phyloP scores from a whole-genome alignment of 2,888 invertebrate genomes.

The Nesidiocoris tenuis region DNA sequence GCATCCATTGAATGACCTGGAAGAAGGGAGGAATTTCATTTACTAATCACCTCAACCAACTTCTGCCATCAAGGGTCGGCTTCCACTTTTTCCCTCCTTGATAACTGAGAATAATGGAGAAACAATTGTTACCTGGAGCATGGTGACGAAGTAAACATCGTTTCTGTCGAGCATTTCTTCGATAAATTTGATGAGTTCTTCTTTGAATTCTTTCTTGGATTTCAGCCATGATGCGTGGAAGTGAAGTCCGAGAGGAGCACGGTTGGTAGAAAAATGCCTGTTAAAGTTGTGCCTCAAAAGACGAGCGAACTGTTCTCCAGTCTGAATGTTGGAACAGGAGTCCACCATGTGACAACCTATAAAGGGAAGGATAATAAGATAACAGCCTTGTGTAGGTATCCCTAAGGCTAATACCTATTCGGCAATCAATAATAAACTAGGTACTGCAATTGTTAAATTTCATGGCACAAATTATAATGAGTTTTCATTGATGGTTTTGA shows the following conservation, averaged over 20 bases:
- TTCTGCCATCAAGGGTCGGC: too few species aligned
- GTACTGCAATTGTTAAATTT: too few species aligned
- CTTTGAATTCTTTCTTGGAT: constrained; percentile 88
- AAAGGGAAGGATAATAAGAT: too few species aligned
- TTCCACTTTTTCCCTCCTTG: too few species aligned
- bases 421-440: too few species aligned
- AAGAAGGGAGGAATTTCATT: too few species aligned
- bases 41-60: too few species aligned
- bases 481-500: background rate
- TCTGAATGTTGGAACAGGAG: constrained; percentile 89
- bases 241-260: constrained; percentile 87
- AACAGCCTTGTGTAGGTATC: too few species aligned
- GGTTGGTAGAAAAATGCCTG: constrained; percentile 88
- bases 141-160: constrained; percentile 90
- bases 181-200: constrained; percentile 87
- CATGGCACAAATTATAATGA: too few species aligned
- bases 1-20: constrained; percentile 94
- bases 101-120: too few species aligned
- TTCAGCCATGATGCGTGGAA: constrained; percentile 96
- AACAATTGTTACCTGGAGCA: constrained; percentile 69
- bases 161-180: constrained; percentile 86
- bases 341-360: constrained; percentile 74
- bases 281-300: constrained; percentile 92
- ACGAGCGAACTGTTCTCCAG: constrained; percentile 85
- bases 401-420: too few species aligned